Base-by-base conservation (phyloP, 2,888 invertebrate genomes). In the Unio pictorum region DNA sequence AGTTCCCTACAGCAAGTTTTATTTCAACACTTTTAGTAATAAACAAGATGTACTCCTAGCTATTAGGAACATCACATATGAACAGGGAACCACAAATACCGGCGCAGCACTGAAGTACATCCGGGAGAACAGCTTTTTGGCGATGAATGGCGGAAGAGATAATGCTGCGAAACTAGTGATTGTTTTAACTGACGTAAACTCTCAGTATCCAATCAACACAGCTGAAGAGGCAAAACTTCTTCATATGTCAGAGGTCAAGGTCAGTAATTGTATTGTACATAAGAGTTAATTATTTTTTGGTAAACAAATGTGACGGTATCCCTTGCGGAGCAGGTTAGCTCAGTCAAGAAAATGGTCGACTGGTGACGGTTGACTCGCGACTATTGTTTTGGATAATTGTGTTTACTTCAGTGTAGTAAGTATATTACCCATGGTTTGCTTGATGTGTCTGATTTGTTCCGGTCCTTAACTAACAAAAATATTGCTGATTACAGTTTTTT, bases 131-230 rank as follows among this genome's bases (percentile, higher is more conserved):
- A 76, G 76, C 74, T 73, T 55, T 45, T 62, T 73, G 56, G 59
- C 72, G 65, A 73, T 78, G 55, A 78, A 79, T 5, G 78, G 74
- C 4, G 72, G 80, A n/a, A 78, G 75, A 20, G 68, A 60, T 18
- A 66, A 69, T n/a, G 76, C 78, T 1, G 72, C 79, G 0, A 74
- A 76, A 30, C 69, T 81, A n/a, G 71, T 79, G 5, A 66, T 81
- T 15, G 79, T 81, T 15, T 67, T 81, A 54, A 81, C 81, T 1
- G 81, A 81, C 60, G 81, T 79, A 1, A 69, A 79, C 55, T 80
- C 79, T 4, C 66, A 67, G 20, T 72, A 73, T 59, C 69, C 69
- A 11, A 55, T 56, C n/a, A 59, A 62, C 0, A 83, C 82, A 2
- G 59, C 64, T 28, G 61, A 18, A 5, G 67, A 74, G 34, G 82